A percentile compares a stretch with the other conserved stretches of the same genome.
Conservation (phyloP, 1,140 invertebrate genomes). For the Zaprionus camerounensis region DNA sequence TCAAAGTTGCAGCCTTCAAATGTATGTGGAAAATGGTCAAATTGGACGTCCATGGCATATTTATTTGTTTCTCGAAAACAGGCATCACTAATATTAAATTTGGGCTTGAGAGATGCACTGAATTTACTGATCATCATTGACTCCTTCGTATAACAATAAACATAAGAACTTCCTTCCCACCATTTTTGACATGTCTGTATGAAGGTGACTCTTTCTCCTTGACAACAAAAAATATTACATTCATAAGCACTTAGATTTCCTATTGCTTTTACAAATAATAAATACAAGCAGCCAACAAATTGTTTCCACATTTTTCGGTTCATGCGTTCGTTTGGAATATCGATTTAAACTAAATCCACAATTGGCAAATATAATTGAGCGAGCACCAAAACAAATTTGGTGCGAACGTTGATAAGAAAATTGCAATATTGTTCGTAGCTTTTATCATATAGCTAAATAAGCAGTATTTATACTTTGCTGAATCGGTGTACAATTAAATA, state of each 20-base stretch:
- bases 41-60: too few relatives aligned
- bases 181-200: too few relatives aligned
- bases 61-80: too few relatives aligned
- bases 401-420: not conserved
- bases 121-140: too few relatives aligned
- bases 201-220: not conserved
- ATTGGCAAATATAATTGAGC: not conserved
- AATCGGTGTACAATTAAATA: too few relatives aligned
- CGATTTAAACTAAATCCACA: not conserved
- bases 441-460: not conserved
- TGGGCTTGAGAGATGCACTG: too few relatives aligned
- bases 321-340: not conserved
- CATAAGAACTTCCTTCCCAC: too few relatives aligned
- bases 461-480: too few relatives aligned
- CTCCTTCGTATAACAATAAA: too few relatives aligned
- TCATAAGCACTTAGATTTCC: fast-evolving
- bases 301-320: not conserved
- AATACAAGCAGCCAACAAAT: not conserved
- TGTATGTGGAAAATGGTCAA: too few relatives aligned
- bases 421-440: not conserved
- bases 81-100: too few relatives aligned
- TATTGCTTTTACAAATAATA: not conserved
- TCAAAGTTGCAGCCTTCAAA: too few relatives aligned
- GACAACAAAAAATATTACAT: not conserved
- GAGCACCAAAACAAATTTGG: not conserved